Evolutionary conservation across 2,113 vertebrate species (phyloP).

Genomic region (Merops nubicus): DNA sequence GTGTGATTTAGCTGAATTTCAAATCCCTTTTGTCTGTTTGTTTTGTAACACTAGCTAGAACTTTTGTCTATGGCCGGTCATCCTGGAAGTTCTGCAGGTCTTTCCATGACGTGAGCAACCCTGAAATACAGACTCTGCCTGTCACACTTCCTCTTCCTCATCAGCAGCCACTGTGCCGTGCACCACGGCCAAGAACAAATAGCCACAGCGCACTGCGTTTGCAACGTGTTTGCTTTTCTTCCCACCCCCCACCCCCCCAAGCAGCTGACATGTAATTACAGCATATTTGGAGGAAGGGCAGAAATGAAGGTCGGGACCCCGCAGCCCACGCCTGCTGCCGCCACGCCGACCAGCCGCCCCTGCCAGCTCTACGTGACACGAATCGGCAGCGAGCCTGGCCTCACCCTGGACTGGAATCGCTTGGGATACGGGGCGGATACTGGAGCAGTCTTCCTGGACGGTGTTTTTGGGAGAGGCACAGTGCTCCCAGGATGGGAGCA

Average conservation of each 20-base stretch:
- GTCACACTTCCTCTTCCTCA: not conserved
- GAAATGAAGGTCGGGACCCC: constrained; percentile 42
- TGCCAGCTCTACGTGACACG: not conserved
- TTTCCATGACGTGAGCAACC: not conserved
- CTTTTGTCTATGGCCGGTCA: not conserved
- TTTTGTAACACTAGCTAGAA: not conserved
- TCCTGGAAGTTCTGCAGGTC: not conserved
- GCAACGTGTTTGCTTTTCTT: not conserved
- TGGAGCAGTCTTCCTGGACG: accelerated
- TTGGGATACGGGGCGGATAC: not conserved
- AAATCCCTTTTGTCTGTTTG: not conserved
- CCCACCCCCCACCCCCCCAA: not conserved
- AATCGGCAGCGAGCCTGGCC: not conserved
- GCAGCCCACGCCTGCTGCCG: not conserved
- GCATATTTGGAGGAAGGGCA: constrained; percentile 26
- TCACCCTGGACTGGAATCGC: not conserved
- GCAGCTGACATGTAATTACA: not conserved
- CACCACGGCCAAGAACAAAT: not conserved
- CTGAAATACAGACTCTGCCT: not conserved
- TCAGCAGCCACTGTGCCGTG: not conserved
- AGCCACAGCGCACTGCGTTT: accelerated
- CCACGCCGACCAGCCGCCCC: not conserved
- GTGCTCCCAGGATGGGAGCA: not conserved
- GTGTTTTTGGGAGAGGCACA: not conserved
- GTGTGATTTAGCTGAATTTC: not conserved